Conservation (phyloP, 2,113 vertebrate genomes). For the Zootoca vivipara region DNA sequence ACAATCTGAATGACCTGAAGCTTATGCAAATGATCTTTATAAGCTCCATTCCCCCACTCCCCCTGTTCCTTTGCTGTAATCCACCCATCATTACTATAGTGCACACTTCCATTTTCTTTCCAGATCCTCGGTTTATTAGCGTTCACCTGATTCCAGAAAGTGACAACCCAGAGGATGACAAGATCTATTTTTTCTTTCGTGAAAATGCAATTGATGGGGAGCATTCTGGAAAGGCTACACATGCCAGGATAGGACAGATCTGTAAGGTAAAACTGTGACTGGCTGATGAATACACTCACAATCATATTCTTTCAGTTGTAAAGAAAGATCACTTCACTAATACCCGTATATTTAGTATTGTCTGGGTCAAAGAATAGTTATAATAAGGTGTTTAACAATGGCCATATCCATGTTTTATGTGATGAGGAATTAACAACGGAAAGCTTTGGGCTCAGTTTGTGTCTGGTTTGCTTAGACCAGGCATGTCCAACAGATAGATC, state of each 20-base stretch:
- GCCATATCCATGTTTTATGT: not conserved
- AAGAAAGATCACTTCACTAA: not conserved
- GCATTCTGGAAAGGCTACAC: slow-evolving; percentile 93
- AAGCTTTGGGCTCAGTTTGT: not conserved
- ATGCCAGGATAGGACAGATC: slow-evolving; percentile 95
- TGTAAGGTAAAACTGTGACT: slow-evolving; percentile 87
- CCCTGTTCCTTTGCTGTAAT: not conserved
- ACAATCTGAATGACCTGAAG: not conserved
- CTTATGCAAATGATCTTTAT: not conserved
- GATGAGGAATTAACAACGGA: not conserved
- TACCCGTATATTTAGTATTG: not conserved
- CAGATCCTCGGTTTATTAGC: slow-evolving; percentile 93
- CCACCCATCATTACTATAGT: not conserved
- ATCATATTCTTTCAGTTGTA: not conserved
- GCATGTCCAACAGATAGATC: no score
- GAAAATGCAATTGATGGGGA: slow-evolving; percentile 97
- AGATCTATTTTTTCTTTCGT: slow-evolving; percentile 97
- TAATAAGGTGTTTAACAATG: not conserved
- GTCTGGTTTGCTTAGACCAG: not conserved
- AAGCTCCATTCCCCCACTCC: not conserved
- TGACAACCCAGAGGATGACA: slow-evolving; percentile 97
- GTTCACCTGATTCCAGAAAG: slow-evolving; percentile 93
- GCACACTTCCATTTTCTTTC: slow-evolving; percentile 31
- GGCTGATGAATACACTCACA: not conserved
- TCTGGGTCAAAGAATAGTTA: no score